Percentiles rank a stretch among this genome's conserved stretches.
phyloP scores from a whole-genome alignment of 1,140 invertebrate species.

The Apis mellifera region Amel_HAv3.1 CM009943.2:2561001-2561500 shows the following conservation, averaged over 20 bases:
- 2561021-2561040: too few species aligned
- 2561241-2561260: background rate
- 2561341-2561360: conserved; percentile 54
- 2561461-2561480: background rate
- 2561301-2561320: conserved; percentile 1
- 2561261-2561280: background rate
- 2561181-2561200: too few species aligned
- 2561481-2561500: conserved; percentile 15
- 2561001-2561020: too few species aligned
- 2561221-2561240: background rate
- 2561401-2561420: conserved; percentile 15
- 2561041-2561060: too few species aligned
- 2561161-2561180: too few species aligned
- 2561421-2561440: background rate
- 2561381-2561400: background rate
- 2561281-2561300: conserved; percentile 8
- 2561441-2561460: conserved; percentile 11
- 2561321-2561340: conserved; percentile 69
- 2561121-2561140: background rate
- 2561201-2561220: too few species aligned
- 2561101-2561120: too few species aligned
- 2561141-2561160: background rate
- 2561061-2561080: too few species aligned
- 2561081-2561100: too few species aligned
- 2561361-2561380: conserved; percentile 52